These are phyloP conservation scores for Macropis europaea DNA, from an alignment of 2,888 invertebrate genomes.

Conservation along the genomic window DNA sequence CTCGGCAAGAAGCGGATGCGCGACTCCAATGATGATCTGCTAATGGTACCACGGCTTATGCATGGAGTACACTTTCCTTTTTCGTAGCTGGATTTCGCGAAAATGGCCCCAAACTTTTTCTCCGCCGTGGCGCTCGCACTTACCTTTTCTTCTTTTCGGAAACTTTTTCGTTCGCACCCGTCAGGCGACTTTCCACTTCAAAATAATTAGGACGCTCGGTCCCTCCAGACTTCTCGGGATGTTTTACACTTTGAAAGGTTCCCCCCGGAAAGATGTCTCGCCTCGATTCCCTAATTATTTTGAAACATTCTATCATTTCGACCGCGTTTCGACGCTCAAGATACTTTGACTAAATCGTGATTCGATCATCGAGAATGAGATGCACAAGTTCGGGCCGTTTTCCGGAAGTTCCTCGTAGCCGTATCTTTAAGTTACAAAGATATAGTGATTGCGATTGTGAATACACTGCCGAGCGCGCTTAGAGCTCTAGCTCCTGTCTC, in stretches of 20 bases:
- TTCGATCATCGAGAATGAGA: background rate
- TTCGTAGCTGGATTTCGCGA: slow-evolving; percentile 49
- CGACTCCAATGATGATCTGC: slow-evolving; percentile 92
- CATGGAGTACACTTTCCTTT: slow-evolving; percentile 78
- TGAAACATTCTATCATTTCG: no score
- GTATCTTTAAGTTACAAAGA: slow-evolving; percentile 73
- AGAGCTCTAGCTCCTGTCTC: slow-evolving; percentile 74
- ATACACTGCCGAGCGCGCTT: slow-evolving; percentile 79
- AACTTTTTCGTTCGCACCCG: background rate
- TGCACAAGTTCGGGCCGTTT: slow-evolving; percentile 54
- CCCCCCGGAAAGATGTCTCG: no score
- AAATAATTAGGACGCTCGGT: no score
- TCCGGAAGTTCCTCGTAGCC: slow-evolving; percentile 63
- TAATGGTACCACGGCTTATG: slow-evolving; percentile 92
- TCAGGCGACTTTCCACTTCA: background rate
- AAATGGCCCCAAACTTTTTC: slow-evolving; percentile 46
- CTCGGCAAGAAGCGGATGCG: slow-evolving; percentile 97
- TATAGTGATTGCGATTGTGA: slow-evolving; percentile 77
- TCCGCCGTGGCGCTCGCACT: background rate
- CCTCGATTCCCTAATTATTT: no score
- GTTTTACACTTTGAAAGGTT: no score
- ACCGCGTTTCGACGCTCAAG: no score
- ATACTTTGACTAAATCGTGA: no score
- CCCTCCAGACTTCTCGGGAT: no score
- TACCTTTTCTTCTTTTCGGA: background rate